Base-by-base conservation (phyloP, 1,140 invertebrate species). In the Brachystomella parvula region DNA sequence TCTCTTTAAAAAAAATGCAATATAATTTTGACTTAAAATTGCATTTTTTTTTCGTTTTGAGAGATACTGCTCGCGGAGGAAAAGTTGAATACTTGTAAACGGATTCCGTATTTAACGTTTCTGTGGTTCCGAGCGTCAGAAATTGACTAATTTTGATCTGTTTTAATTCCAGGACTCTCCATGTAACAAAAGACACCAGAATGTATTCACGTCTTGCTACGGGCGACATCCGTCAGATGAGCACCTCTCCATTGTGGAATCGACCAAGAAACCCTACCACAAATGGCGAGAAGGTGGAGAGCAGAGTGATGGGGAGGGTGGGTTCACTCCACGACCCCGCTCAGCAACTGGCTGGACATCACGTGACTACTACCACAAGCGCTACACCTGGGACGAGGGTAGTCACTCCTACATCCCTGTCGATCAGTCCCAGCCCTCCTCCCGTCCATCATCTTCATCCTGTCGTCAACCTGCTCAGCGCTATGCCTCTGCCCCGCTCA, bases 131-230 rank as follows among this genome's bases (percentile, higher is more conserved):
- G n/a, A n/a, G n/a, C n/a, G n/a, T n/a, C n/a, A n/a, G n/a, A n/a
- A n/a, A n/a, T n/a, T n/a, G n/a, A n/a, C n/a, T n/a, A n/a, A n/a
- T n/a, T n/a, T n/a, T n/a, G n/a, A n/a, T n/a, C n/a, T n/a, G n/a
- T n/a, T n/a, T n/a, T n/a, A 17, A 19, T 60, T 49, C 19, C 73
- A 77, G 74, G 74, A 76, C 44, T 76, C 71, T 56, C 76, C 76
- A 19, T 77, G 76, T 65, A 76, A 76, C 65, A 77, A 77, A 61
- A 74, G 74, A 60, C 76, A 75, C 59, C 24, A 15, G 24, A 73
- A 73, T 31, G 68, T 76, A 29, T 72, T 78, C 24, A 75, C 78
- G 2, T 77, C 77, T 39, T 79, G 78, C 68, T 71, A 77, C 47
- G 72, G 71, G 12, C 75, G 70, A 65, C 71, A 73, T 58, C 68